phyloP scores from a whole-genome alignment of 2,797 vertebrate species.

The Notoglanidium macrostoma region DNA sequence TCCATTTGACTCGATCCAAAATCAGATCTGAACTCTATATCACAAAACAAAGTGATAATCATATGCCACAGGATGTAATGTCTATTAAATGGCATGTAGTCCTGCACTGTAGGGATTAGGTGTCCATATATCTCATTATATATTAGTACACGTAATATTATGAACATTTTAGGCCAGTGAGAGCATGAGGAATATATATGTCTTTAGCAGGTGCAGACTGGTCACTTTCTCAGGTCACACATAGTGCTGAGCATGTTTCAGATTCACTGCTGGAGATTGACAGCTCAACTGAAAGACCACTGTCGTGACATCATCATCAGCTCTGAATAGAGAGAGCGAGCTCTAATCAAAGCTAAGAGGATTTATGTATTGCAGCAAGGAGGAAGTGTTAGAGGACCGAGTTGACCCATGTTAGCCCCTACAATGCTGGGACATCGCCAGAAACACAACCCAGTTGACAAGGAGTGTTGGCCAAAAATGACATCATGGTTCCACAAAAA shows the following conservation, averaged over 20 bases:
- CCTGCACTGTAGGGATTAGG: conserved; percentile 39
- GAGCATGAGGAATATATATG: conserved; percentile 46
- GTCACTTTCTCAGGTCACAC: conserved; percentile 58
- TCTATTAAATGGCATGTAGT: conserved; percentile 44
- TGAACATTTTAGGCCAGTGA: conserved; percentile 60
- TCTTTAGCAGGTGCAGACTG: conserved; percentile 64
- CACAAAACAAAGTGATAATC: conserved; percentile 43
- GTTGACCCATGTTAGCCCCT: conserved; percentile 25
- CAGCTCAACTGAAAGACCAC: conserved; percentile 45
- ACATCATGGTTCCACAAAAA: conserved; percentile 62
- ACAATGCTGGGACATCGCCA: conserved; percentile 33
- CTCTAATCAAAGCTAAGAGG: conserved; percentile 37
- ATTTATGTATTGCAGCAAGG: conserved; percentile 40
- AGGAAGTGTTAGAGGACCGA: conserved; percentile 15
- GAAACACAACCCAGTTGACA: conserved; percentile 50
- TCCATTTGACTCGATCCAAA: conserved; percentile 32
- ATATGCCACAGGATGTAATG: conserved; percentile 50
- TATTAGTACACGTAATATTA: conserved; percentile 58
- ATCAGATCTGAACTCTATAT: conserved; percentile 36
- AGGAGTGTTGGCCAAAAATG: conserved; percentile 45
- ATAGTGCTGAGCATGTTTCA: conserved; percentile 61
- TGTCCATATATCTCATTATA: conserved; percentile 42
- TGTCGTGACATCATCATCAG: conserved; percentile 62
- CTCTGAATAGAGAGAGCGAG: conserved; percentile 25
- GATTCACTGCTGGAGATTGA: conserved; percentile 13